A percentile compares a stretch with the other conserved stretches of the same genome.
Evolutionary conservation across 2,113 vertebrate species (phyloP).

Genomic region (Ursus arctos): DNA sequence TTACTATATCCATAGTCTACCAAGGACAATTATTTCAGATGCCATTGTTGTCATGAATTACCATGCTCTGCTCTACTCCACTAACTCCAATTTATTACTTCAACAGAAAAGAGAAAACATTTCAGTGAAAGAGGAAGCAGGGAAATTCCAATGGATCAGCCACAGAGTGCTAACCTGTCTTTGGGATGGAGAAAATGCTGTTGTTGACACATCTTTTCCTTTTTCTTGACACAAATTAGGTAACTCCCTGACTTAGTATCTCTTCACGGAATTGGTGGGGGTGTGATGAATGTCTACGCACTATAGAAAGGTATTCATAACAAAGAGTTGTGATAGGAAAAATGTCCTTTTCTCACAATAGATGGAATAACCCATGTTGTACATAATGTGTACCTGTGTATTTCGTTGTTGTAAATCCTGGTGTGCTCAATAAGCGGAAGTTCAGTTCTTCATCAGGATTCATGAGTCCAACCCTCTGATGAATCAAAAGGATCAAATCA

Average conservation of each 20-base stretch:
- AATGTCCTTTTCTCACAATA: conserved; percentile 42
- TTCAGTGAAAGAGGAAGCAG: conserved; percentile 51
- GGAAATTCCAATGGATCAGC: conserved; percentile 76
- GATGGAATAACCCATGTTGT: conserved; percentile 59
- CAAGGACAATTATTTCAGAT: background rate
- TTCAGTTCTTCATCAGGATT: conserved; percentile 38
- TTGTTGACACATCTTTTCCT: conserved; percentile 77
- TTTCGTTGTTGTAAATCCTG: conserved; percentile 37
- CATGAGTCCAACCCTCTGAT: background rate
- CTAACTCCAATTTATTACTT: conserved; percentile 55
- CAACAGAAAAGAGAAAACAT: conserved; percentile 64
- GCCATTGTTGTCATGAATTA: background rate
- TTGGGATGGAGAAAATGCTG: conserved; percentile 69
- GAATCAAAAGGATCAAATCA: conserved; percentile 34
- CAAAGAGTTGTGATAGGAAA: conserved; percentile 49
- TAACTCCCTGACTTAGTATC: conserved; percentile 82
- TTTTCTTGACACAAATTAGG: conserved; percentile 84
- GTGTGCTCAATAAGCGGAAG: conserved; percentile 9
- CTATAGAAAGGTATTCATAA: conserved; percentile 29
- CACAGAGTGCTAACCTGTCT: conserved; percentile 74
- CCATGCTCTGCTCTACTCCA: background rate
- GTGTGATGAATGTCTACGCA: conserved; percentile 82
- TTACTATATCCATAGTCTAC: background rate
- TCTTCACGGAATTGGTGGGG: conserved; percentile 73
- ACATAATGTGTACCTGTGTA: background rate